Evolutionary conservation across 2,113 vertebrate species (phyloP).

Genomic region (Meleagris gallopavo): DNA sequence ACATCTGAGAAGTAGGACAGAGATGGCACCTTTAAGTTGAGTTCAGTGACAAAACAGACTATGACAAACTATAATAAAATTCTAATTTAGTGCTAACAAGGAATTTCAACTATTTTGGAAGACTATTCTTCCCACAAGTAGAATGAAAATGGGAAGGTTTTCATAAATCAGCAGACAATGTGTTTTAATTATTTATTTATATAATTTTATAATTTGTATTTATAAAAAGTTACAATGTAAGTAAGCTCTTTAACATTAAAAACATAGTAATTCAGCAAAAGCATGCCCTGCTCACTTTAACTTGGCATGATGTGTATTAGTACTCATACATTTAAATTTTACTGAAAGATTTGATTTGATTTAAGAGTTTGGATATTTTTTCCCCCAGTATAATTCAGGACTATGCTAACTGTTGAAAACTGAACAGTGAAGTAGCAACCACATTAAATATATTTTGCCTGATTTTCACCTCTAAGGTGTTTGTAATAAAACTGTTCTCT

Average conservation of each 20-base stretch:
- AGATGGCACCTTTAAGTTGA: background rate
- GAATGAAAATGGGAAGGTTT: background rate
- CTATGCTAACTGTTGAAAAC: background rate
- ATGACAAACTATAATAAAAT: background rate
- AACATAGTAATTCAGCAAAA: background rate
- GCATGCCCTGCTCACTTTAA: background rate
- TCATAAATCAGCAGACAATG: background rate
- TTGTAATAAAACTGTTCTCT: slow-evolving; percentile 10
- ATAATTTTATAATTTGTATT: background rate
- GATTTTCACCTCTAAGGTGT: background rate
- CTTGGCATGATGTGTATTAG: background rate
- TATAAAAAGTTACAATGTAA: background rate
- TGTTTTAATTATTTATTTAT: rapidly evolving
- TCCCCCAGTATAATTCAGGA: background rate
- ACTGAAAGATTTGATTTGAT: background rate
- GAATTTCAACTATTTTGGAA: background rate
- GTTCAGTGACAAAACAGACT: background rate
- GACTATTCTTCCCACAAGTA: background rate
- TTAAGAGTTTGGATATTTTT: background rate
- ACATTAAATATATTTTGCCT: background rate
- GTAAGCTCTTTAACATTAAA: background rate
- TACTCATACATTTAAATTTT: background rate
- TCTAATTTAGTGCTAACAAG: background rate
- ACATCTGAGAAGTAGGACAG: background rate
- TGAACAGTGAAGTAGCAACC: background rate